These are phyloP conservation scores for Mus spicilegus DNA, from an alignment of 2,113 vertebrate genomes.

Conservation along the genomic window DNA sequence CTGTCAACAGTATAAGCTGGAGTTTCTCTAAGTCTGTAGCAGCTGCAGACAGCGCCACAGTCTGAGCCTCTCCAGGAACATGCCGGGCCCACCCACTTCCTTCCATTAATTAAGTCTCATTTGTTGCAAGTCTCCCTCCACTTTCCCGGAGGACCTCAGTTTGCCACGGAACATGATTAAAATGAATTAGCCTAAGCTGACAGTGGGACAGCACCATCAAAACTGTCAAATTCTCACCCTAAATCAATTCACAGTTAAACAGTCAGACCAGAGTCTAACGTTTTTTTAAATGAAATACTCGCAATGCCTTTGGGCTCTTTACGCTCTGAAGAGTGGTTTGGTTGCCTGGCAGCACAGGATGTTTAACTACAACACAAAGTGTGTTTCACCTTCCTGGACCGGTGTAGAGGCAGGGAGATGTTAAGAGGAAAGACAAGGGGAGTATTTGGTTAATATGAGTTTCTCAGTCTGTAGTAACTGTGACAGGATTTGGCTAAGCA, in stretches of 20 bases:
- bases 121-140: background rate
- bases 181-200: background rate
- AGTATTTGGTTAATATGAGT: background rate
- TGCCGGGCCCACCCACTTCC: background rate
- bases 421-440: background rate
- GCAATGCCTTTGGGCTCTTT: background rate
- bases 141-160: background rate
- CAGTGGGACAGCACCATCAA: background rate
- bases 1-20: background rate
- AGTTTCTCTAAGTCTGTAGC: background rate
- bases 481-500: background rate
- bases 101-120: background rate
- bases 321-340: background rate
- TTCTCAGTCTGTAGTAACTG: background rate
- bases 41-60: too few species aligned
- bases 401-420: background rate
- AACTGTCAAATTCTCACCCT: background rate
- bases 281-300: conserved; percentile 2
- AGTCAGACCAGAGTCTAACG: background rate
- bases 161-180: background rate
- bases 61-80: fast-evolving
- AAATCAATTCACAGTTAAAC: background rate
- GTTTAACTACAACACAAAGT: background rate
- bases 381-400: background rate
- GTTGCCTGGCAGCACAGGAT: background rate